Evolutionary conservation across 2,888 invertebrate genomes (phyloP).

Genomic region (Diogma glabrata): DNA sequence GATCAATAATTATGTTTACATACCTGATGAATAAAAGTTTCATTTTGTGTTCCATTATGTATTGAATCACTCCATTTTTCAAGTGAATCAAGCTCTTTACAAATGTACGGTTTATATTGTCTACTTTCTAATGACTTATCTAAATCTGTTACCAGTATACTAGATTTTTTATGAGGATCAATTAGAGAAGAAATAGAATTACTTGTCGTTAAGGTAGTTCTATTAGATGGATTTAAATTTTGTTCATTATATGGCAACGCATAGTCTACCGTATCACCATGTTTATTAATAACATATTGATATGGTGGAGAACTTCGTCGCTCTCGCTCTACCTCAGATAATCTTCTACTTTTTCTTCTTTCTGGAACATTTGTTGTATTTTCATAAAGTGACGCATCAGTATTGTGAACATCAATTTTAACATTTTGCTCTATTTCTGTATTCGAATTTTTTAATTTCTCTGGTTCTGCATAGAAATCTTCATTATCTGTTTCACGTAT

Average conservation of each 20-base stretch:
- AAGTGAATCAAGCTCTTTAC: slow-evolving; percentile 18
- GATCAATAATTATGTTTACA: too few relatives aligned
- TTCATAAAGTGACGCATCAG: slow-evolving; percentile 15
- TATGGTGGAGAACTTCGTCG: slow-evolving; percentile 17
- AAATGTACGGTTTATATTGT: slow-evolving; percentile 11
- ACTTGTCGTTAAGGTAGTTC: not conserved
- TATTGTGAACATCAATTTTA: slow-evolving; percentile 5
- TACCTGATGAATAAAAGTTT: slow-evolving; percentile 4
- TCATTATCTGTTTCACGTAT: not conserved
- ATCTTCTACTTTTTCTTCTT: slow-evolving; percentile 4
- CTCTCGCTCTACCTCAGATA: slow-evolving; percentile 7
- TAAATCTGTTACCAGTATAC: slow-evolving; percentile 21
- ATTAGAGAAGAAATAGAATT: not conserved
- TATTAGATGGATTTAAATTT: not conserved
- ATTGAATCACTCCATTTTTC: slow-evolving; percentile 17
- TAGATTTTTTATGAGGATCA: not conserved
- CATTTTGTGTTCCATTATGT: slow-evolving; percentile 4
- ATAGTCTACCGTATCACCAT: slow-evolving; percentile 24
- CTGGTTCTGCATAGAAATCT: too few relatives aligned
- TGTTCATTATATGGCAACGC: slow-evolving; percentile 22
- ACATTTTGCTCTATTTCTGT: not conserved
- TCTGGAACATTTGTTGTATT: not conserved
- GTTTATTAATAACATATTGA: slow-evolving; percentile 22
- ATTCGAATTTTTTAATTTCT: slow-evolving; percentile 9
- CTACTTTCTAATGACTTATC: slow-evolving; percentile 21